Base-by-base conservation (phyloP, 1,140 invertebrate genomes). In the Lasioglossum albipes region DNA sequence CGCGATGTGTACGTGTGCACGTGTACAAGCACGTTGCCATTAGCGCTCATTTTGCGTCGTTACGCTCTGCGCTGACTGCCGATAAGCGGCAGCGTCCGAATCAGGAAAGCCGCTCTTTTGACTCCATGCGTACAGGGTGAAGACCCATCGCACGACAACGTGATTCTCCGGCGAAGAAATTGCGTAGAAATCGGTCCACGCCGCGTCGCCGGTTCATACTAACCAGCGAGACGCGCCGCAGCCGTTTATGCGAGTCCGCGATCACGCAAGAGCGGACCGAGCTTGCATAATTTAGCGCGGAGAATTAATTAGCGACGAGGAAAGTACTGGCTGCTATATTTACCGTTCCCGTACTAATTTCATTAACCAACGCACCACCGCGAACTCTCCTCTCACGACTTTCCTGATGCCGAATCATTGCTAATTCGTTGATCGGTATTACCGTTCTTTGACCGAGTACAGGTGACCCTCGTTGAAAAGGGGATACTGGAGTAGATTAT, bases 11-110 rank as follows among this genome's bases (percentile, higher is more conserved):
- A 31, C n/a, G 64, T 52, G 16, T 62, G 45, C 62, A 57, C 68
- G 57, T 31, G 54, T 42, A 71, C 59, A 54, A 62, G 42, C 57
- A 67, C 76, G 64, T 54, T 62, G 75, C 69, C 71, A 80, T 84
- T 84, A 75, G 71, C 75, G 67, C 62, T 84, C 59, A 36, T 84
- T 80, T 83, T 80, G 31, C 69, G 75, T 75, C 72, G 70, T 75
- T 68, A 64, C 62, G n/a, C 45, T 18, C n/a, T 49, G 59, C 42
- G 49, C 42, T 42, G 57, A 72, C 31, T 16, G 16, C 22, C 7
- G 68, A 78, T 72, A 78, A 72, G 42, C 75, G 61, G 20, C 45
- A 36, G 20, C 45, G 68, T 72, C 59, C 31, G 49, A 72, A 78
- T 78, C 59, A 72, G 68, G 68, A 71, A 72, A 78, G 62, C 45